A percentile compares a stretch with the other conserved stretches of the same genome.
Evolutionary conservation across 53 echinoderm and acorn worm genomes (phyloP).

Genomic region (Holothuria scabra): DNA sequence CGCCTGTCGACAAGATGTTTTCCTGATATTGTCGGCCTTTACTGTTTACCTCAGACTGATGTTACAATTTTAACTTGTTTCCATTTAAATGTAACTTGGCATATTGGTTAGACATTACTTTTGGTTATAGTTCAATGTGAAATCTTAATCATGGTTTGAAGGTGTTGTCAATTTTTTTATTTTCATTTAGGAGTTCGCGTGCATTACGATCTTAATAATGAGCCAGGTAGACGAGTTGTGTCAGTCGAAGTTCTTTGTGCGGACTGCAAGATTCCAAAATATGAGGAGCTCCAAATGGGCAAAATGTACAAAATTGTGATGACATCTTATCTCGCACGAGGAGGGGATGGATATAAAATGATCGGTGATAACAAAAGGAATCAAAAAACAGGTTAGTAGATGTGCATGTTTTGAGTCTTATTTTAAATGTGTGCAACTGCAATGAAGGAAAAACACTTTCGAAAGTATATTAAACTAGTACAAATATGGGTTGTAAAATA

Average conservation of each 20-base stretch:
- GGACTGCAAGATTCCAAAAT: slow-evolving; percentile 20
- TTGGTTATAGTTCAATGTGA: background rate
- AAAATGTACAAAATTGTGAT: slow-evolving; percentile 43
- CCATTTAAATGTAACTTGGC: no score
- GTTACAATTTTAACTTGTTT: no score
- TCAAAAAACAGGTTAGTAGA: slow-evolving; percentile 22
- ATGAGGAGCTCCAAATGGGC: slow-evolving; percentile 14
- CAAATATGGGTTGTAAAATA: no score
- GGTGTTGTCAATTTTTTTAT: background rate
- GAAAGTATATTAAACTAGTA: no score
- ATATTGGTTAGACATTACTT: background rate
- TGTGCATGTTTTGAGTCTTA: no score
- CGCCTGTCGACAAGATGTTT: no score
- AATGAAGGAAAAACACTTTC: no score
- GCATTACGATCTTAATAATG: background rate
- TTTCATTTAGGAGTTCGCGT: slow-evolving; percentile 23
- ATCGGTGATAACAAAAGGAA: slow-evolving; percentile 39
- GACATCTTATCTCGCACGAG: slow-evolving; percentile 31
- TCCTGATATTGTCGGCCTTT: no score
- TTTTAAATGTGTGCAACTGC: no score
- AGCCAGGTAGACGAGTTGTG: slow-evolving; percentile 26
- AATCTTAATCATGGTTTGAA: background rate
- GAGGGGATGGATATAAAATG: slow-evolving; percentile 53
- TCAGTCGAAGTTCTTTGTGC: slow-evolving; percentile 43
- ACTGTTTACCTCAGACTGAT: no score